Evolutionary conservation across 2,113 vertebrate species (phyloP).

Genomic region (Megaceryle maxima): DNA sequence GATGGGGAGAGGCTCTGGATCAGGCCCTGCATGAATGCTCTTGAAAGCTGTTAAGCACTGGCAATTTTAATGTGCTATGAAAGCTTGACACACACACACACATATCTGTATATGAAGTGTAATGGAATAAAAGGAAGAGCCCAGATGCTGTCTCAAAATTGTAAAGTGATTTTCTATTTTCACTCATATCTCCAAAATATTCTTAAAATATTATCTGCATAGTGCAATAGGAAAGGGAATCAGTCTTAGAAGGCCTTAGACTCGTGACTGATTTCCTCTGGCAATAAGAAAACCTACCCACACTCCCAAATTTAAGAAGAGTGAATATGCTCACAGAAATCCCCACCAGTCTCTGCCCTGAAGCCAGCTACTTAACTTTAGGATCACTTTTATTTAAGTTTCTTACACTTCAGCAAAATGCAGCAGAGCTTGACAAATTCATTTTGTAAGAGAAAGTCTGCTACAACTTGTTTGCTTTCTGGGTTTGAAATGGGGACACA

Average conservation of each 20-base stretch:
- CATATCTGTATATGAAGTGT: background rate
- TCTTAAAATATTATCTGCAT: background rate
- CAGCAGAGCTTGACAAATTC: conserved; percentile 46
- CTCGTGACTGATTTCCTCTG: background rate
- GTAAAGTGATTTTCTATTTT: background rate
- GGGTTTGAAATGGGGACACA: background rate
- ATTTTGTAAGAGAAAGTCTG: conserved; percentile 37
- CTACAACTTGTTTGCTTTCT: conserved; percentile 16
- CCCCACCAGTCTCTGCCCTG: background rate
- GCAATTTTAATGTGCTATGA: background rate
- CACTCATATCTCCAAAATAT: background rate
- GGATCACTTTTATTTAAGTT: conserved; percentile 19
- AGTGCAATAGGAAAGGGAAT: background rate
- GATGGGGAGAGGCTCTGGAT: background rate
- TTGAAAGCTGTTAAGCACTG: background rate
- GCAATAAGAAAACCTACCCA: background rate
- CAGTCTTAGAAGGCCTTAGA: background rate
- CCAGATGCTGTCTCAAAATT: background rate
- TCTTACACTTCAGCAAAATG: conserved; percentile 39
- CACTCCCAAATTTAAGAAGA: background rate
- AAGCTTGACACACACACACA: background rate
- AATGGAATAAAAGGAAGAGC: background rate
- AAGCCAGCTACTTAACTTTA: background rate
- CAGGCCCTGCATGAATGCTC: background rate
- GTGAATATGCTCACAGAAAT: background rate